These are phyloP conservation scores for Tachuris rubrigastra DNA, from an alignment of 2,113 vertebrate genomes.

Conservation along the genomic window DNA sequence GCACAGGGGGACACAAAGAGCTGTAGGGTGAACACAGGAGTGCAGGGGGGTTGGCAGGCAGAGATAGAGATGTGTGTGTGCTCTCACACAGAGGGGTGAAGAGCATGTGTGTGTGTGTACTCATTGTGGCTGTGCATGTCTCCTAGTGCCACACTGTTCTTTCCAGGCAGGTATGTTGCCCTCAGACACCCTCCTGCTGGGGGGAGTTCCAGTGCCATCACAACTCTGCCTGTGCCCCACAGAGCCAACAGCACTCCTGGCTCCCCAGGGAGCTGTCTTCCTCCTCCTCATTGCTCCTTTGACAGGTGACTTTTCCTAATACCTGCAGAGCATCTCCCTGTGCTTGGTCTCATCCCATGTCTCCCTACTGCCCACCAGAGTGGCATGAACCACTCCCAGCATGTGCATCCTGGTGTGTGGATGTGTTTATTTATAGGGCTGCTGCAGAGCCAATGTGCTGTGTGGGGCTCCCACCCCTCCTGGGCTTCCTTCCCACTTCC, in stretches of 20 bases:
- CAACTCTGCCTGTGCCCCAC: background rate
- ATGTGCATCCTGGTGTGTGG: background rate
- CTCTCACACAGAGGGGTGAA: too few species aligned
- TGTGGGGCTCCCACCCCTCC: background rate
- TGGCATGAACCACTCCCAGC: fast-evolving
- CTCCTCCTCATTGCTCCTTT: background rate
- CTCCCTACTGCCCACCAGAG: background rate
- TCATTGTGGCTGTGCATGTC: fast-evolving
- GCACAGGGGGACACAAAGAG: fast-evolving
- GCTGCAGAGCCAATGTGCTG: background rate
- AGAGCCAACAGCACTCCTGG: background rate
- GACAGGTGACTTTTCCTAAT: background rate
- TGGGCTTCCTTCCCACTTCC: background rate
- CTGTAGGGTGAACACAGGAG: fast-evolving
- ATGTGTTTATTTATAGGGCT: slow-evolving; percentile 31
- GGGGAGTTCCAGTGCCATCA: background rate
- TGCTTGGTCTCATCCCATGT: background rate
- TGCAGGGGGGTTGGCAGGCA: fast-evolving
- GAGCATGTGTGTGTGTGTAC: too few species aligned
- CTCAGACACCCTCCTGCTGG: background rate
- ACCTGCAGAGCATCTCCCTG: fast-evolving
- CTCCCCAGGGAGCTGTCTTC: background rate
- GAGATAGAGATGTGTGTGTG: background rate
- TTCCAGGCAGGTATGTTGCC: background rate
- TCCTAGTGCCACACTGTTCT: background rate